Percentiles rank a stretch among this genome's conserved stretches.
These are phyloP conservation scores for Helobdella robusta DNA, from an alignment of 2,888 invertebrate species.

Conservation along the genomic window DNA sequence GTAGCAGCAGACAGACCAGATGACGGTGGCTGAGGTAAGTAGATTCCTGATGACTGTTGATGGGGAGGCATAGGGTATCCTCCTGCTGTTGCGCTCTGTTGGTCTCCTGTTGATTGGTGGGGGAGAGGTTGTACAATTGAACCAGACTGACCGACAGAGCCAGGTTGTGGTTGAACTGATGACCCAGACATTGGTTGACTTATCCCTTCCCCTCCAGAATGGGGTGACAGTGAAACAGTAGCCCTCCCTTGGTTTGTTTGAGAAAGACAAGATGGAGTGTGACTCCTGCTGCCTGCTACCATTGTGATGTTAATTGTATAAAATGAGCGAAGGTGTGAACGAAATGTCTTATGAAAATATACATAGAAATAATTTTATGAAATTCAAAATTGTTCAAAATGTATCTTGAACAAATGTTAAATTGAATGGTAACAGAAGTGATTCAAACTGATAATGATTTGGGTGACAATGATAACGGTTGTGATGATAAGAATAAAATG, in stretches of 20 bases:
- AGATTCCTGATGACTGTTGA: neutral
- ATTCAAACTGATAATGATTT: no score
- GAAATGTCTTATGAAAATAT: no score
- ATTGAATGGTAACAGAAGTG: no score
- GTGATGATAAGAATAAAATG: no score
- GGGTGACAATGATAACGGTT: no score
- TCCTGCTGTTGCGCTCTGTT: neutral
- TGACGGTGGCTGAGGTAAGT: no score
- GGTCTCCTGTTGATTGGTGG: neutral
- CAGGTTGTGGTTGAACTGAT: neutral
- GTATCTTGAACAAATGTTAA: no score
- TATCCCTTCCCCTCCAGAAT: neutral
- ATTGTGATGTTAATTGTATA: no score
- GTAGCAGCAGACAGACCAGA: neutral
- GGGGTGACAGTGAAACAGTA: neutral
- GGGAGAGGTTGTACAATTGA: neutral
- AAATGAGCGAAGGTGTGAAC: no score
- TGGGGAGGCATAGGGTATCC: neutral
- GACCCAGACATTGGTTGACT: neutral
- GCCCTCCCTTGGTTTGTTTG: no score
- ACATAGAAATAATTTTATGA: no score
- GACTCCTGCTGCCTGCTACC: constrained; percentile 11
- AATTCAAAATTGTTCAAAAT: no score
- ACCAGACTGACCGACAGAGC: neutral
- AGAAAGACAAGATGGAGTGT: constrained; percentile 1